phyloP scores from a whole-genome alignment of 2,113 vertebrate species.

The Sula dactylatra region DNA sequence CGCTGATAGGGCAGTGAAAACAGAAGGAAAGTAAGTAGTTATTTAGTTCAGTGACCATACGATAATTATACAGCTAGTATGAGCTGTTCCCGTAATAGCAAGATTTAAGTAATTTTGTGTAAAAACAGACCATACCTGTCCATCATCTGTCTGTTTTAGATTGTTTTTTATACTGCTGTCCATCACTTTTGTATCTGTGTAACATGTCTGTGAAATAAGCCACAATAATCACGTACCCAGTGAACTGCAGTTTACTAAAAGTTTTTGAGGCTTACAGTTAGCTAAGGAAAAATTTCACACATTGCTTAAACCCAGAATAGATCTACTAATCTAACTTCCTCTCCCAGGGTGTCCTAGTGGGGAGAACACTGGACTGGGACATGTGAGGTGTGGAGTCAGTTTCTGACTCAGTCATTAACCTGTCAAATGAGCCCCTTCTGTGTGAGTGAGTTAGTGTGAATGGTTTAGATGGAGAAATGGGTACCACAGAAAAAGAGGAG shows the following conservation, averaged over 20 bases:
- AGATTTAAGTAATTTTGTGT: neutral
- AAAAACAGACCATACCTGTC: neutral
- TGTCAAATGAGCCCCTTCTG: neutral
- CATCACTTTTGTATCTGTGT: neutral
- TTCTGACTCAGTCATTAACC: neutral
- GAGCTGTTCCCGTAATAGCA: neutral
- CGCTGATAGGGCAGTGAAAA: constrained; percentile 19
- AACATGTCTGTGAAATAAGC: neutral
- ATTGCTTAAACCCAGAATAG: neutral
- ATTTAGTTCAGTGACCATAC: neutral
- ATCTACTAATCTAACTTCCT: neutral
- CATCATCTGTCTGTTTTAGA: neutral
- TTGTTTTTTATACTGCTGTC: neutral
- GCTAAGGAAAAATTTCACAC: neutral
- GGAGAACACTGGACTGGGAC: neutral
- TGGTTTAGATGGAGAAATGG: neutral
- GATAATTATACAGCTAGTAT: neutral
- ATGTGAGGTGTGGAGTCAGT: neutral
- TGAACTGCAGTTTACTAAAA: neutral
- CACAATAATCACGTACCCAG: neutral
- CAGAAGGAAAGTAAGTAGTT: constrained; percentile 73
- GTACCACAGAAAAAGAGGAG: neutral
- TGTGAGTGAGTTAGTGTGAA: neutral
- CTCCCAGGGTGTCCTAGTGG: neutral
- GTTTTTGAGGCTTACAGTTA: neutral